These are phyloP conservation scores for Chrysemys picta DNA, from an alignment of 2,113 vertebrate genomes.

Conservation along the genomic window DNA sequence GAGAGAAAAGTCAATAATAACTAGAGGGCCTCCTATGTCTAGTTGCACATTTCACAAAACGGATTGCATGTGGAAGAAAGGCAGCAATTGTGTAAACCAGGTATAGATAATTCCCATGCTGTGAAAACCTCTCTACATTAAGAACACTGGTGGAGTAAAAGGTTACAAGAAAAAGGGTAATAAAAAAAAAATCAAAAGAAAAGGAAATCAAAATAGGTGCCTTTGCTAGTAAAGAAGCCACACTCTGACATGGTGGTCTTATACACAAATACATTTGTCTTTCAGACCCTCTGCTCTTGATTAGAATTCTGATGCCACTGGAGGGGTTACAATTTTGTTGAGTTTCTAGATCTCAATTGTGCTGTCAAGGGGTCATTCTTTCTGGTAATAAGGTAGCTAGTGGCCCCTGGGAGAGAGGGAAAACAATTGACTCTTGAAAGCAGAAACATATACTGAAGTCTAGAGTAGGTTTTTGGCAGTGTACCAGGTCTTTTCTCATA, in stretches of 20 bases:
- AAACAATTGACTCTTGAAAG: slow-evolving; percentile 75
- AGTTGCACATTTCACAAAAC: slow-evolving; percentile 27
- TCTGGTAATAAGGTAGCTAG: slow-evolving; percentile 78
- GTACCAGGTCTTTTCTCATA: slow-evolving; percentile 69
- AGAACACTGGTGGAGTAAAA: slow-evolving; percentile 57
- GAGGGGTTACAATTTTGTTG: slow-evolving; percentile 74
- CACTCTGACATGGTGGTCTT: slow-evolving; percentile 65
- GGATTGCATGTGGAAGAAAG: slow-evolving; percentile 56
- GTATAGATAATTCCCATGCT: slow-evolving; percentile 51
- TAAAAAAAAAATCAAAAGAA: slow-evolving; percentile 65
- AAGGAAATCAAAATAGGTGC: slow-evolving; percentile 59
- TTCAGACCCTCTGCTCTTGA: slow-evolving; percentile 74
- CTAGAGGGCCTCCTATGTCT: neutral
- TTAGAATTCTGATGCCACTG: slow-evolving; percentile 71
- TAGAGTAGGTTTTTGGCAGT: slow-evolving; percentile 70
- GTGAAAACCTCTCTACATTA: slow-evolving; percentile 57
- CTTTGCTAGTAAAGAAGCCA: slow-evolving; percentile 64
- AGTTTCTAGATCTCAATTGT: slow-evolving; percentile 70
- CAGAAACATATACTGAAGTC: slow-evolving; percentile 67
- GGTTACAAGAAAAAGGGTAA: slow-evolving; percentile 64
- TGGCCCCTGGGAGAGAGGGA: slow-evolving; percentile 73
- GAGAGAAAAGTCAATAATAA: slow-evolving; percentile 41
- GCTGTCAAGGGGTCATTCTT: slow-evolving; percentile 78
- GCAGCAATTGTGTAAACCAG: slow-evolving; percentile 62
- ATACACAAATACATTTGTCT: slow-evolving; percentile 72